Evolutionary conservation across 2,888 invertebrate species (phyloP).

Genomic region (Adineta ricciae): DNA sequence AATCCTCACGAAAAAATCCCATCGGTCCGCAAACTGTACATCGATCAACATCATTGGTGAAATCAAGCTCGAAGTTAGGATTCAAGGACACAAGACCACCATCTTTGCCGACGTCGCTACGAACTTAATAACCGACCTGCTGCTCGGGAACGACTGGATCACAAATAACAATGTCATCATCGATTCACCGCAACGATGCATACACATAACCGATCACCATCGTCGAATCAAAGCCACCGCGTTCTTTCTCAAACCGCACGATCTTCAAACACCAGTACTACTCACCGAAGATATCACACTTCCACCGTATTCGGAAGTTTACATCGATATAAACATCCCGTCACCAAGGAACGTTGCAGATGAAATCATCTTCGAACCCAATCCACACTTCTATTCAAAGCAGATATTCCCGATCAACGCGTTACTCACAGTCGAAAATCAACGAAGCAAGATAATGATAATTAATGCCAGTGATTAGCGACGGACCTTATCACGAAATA

Average conservation of each 20-base stretch:
- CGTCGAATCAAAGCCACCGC: neutral
- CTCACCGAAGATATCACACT: neutral
- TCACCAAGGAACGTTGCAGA: neutral
- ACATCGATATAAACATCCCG: neutral
- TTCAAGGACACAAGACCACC: neutral
- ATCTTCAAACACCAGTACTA: neutral
- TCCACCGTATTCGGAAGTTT: neutral
- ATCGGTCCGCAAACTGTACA: neutral
- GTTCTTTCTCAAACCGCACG: too few species aligned
- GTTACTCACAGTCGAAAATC: neutral
- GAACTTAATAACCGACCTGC: neutral
- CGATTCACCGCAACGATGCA: too few species aligned
- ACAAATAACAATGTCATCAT: too few species aligned
- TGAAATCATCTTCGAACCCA: neutral
- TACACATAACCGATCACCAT: neutral
- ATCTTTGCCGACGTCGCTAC: neutral
- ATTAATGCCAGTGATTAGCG: neutral
- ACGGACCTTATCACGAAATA: neutral
- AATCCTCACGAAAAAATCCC: neutral
- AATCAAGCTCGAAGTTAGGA: neutral
- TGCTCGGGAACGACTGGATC: neutral
- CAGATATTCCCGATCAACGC: neutral
- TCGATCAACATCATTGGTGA: neutral
- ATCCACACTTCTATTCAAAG: neutral
- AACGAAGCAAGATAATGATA: neutral